A percentile compares a stretch with the other conserved stretches of the same genome.
Evolutionary conservation across 2,888 invertebrate species (phyloP).

Genomic region (Leucoptera coffeella): DNA sequence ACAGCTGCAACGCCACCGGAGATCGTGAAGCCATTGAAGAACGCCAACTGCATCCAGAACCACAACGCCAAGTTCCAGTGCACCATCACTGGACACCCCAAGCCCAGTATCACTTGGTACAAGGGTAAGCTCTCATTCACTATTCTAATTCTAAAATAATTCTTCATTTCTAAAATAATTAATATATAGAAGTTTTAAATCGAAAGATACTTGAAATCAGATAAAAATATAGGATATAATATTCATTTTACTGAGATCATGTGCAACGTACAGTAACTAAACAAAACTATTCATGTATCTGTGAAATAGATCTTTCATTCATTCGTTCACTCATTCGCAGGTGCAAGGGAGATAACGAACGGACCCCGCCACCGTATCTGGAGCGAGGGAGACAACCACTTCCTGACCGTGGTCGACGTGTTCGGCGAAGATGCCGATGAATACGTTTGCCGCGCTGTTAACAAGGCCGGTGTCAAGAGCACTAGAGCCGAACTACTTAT

Average conservation of each 20-base stretch:
- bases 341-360: slow-evolving; percentile 89
- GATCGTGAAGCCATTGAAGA: slow-evolving; percentile 78
- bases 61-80: slow-evolving; percentile 93
- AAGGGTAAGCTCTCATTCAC: slow-evolving; percentile 64
- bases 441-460: slow-evolving; percentile 92
- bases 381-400: slow-evolving; percentile 84
- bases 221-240: too few relatives aligned
- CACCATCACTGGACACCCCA: slow-evolving; percentile 82
- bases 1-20: slow-evolving; percentile 83
- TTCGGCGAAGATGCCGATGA: slow-evolving; percentile 99
- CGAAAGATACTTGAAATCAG: too few relatives aligned
- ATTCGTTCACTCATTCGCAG: slow-evolving; percentile 15
- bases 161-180: too few relatives aligned
- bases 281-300: not conserved
- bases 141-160: too few relatives aligned
- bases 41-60: slow-evolving; percentile 87
- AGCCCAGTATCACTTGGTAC: slow-evolving; percentile 91
- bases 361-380: slow-evolving; percentile 90
- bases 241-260: too few relatives aligned
- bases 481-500: slow-evolving; percentile 94
- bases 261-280: too few relatives aligned
- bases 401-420: slow-evolving; percentile 85
- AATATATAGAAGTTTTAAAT: too few relatives aligned
- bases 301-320: not conserved
- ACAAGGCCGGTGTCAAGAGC: slow-evolving; percentile 90